phyloP scores from a whole-genome alignment of 2,888 invertebrate species.

The Watsonalla binaria region DNA sequence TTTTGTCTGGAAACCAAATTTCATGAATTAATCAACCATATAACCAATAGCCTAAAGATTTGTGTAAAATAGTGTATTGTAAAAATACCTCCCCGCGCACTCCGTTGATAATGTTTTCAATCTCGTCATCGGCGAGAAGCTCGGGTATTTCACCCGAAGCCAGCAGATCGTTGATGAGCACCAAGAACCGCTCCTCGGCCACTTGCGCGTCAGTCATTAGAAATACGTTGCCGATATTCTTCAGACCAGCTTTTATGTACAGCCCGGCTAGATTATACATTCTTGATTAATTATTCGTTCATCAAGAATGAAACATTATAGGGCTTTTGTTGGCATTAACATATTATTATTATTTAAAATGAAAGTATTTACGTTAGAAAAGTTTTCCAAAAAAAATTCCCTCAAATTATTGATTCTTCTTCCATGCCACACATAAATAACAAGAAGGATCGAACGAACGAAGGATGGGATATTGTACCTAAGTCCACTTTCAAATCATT shows the following conservation, averaged over 20 bases:
- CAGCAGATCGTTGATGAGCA: constrained; percentile 94
- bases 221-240: constrained; percentile 90
- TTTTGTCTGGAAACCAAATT: constrained; percentile 78
- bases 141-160: constrained; percentile 97
- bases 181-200: constrained; percentile 93
- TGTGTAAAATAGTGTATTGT: neutral
- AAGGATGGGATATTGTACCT: constrained; percentile 30
- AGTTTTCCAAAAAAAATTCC: too few species aligned
- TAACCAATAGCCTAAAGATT: too few species aligned
- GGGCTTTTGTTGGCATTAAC: too few species aligned
- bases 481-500: constrained; percentile 87
- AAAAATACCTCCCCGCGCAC: constrained; percentile 83
- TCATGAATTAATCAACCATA: neutral
- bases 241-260: constrained; percentile 93
- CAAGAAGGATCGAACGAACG: neutral
- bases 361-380: too few species aligned
- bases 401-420: too few species aligned
- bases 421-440: too few species aligned
- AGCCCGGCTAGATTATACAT: constrained; percentile 75
- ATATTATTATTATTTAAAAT: too few species aligned
- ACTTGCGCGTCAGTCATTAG: constrained; percentile 97
- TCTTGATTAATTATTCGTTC: too few species aligned
- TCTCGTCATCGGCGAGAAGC: constrained; percentile 92
- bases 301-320: too few species aligned
- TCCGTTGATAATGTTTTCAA: constrained; percentile 89